These are phyloP conservation scores for Luperina testacea DNA, from an alignment of 2,888 invertebrate genomes.

Conservation along the genomic window DNA sequence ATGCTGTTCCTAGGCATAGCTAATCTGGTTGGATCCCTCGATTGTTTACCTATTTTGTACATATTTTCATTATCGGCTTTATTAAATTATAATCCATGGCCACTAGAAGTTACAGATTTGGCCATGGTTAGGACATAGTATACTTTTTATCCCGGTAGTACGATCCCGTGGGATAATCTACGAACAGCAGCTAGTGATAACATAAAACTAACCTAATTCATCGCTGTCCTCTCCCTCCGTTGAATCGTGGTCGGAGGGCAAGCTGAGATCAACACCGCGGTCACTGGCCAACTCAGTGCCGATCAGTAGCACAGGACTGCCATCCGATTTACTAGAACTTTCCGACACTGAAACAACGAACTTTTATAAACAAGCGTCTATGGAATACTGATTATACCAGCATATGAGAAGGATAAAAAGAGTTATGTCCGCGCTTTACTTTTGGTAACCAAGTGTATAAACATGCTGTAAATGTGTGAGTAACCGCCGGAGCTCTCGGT, in stretches of 20 bases:
- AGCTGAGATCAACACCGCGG: slow-evolving; percentile 81
- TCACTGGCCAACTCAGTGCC: slow-evolving; percentile 91
- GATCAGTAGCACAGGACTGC: slow-evolving; percentile 91
- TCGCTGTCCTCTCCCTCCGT: slow-evolving; percentile 95
- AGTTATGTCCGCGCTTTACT: neutral
- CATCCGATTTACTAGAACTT: slow-evolving; percentile 80
- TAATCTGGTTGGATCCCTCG: too few relatives aligned
- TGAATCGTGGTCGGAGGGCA: slow-evolving; percentile 94
- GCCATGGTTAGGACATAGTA: neutral
- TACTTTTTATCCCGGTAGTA: neutral
- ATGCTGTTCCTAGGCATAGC: too few relatives aligned
- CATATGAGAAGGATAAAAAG: neutral
- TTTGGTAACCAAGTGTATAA: neutral
- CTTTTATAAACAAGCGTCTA: neutral
- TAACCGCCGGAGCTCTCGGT: neutral
- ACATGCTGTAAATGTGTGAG: neutral
- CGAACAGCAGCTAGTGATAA: neutral
- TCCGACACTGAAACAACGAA: slow-evolving; percentile 72
- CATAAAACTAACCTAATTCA: slow-evolving; percentile 80
- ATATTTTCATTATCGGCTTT: too few relatives aligned
- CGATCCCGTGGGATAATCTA: neutral
- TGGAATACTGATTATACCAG: neutral
- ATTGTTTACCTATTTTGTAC: too few relatives aligned
- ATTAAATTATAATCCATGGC: neutral
- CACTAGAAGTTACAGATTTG: neutral